Conservation (phyloP, 23 tunicate species). For the Trididemnum clinides region DNA sequence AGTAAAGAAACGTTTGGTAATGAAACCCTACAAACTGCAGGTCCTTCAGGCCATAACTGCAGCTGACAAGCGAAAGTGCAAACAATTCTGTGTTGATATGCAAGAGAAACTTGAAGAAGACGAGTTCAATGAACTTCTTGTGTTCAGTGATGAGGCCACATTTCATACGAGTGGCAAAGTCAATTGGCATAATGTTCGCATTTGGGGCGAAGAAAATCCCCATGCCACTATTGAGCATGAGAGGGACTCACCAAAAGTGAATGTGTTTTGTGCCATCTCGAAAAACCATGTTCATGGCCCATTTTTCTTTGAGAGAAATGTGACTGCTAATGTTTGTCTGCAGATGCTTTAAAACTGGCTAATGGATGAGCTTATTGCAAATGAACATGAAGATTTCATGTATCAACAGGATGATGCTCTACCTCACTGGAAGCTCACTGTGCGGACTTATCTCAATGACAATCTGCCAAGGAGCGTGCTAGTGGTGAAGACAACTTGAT, state of each 20-base stretch:
- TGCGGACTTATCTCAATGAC: conserved; percentile 26
- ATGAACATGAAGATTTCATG: conserved; percentile 24
- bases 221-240: conserved; percentile 19
- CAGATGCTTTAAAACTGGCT: conserved; percentile 27
- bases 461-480: too few relatives aligned
- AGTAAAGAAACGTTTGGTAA: conserved; percentile 1
- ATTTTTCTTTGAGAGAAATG: conserved; percentile 28
- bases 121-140: conserved; percentile 16
- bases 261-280: conserved; percentile 28
- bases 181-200: conserved; percentile 25
- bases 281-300: conserved; percentile 28
- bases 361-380: conserved; percentile 21
- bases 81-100: conserved; percentile 26
- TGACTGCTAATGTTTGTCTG: conserved; percentile 12
- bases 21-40: conserved; percentile 33
- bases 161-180: conserved; percentile 30
- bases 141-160: conserved; percentile 6
- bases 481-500: conserved; percentile 21
- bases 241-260: conserved; percentile 39
- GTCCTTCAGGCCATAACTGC: conserved; percentile 17
- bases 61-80: conserved; percentile 19
- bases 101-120: conserved; percentile 43
- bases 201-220: conserved; percentile 29
- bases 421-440: conserved; percentile 34
- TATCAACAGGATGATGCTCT: conserved; percentile 29